Percentiles rank a stretch among this genome's conserved stretches.
phyloP scores from a whole-genome alignment of 1,140 invertebrate genomes.

The Heliconius nattereri region DNA sequence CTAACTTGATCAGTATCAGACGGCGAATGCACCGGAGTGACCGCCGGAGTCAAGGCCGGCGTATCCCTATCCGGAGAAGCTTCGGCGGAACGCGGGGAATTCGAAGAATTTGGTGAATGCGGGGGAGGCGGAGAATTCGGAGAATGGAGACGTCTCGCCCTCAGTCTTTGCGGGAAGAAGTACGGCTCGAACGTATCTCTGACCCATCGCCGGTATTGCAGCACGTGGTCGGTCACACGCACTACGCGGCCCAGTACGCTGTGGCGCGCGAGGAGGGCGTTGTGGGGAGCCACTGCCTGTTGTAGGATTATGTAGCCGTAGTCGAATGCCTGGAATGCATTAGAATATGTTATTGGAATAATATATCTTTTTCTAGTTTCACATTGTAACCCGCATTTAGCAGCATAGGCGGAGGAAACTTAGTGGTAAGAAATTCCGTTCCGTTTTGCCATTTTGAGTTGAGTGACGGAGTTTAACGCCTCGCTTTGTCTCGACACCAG shows the following conservation, averaged over 20 bases:
- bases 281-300: conserved; percentile 87
- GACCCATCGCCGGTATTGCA: conserved; percentile 92
- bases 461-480: no score
- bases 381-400: no score
- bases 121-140: conserved; percentile 5
- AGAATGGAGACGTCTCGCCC: conserved; percentile 27
- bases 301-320: conserved; percentile 94
- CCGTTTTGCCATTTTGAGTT: no score
- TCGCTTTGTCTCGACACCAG: no score
- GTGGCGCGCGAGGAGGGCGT: conserved; percentile 84
- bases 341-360: no score
- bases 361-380: no score
- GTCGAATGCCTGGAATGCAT: conserved; percentile 88
- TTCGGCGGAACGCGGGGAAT: neutral
- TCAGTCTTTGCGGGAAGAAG: conserved; percentile 62
- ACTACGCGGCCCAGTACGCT: conserved; percentile 95
- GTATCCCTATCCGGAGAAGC: conserved; percentile 21
- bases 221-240: conserved; percentile 95
- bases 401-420: no score
- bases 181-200: conserved; percentile 83
- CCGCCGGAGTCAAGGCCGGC: conserved; percentile 27
- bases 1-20: conserved; percentile 48
- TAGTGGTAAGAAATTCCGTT: no score
- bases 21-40: conserved; percentile 24
- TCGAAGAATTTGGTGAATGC: neutral